Conservation (phyloP, 1,140 invertebrate genomes). For the Rhysida immarginata region DNA sequence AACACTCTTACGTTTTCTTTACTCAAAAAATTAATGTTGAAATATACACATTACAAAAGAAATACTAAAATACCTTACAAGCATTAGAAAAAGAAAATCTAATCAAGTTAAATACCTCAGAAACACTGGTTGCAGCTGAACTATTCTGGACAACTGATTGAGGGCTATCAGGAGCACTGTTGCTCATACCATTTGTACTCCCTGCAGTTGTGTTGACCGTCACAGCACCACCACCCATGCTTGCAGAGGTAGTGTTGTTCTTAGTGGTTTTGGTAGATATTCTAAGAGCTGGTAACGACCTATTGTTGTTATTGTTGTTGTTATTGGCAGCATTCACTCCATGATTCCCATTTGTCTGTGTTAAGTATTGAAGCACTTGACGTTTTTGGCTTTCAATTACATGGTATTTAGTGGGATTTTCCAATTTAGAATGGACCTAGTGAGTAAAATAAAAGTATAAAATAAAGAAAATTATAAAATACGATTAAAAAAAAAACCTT, state of each 20-base stretch:
- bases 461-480: slow-evolving; percentile 33
- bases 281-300: too few relatives aligned
- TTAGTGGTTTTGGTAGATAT: slow-evolving; percentile 16
- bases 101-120: too few relatives aligned
- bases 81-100: too few relatives aligned
- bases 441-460: slow-evolving; percentile 47
- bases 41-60: too few relatives aligned
- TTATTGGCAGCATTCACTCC: too few relatives aligned
- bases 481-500: too few relatives aligned
- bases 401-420: slow-evolving; percentile 82
- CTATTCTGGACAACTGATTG: slow-evolving; percentile 21
- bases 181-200: slow-evolving; percentile 16
- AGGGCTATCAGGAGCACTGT: slow-evolving; percentile 24
- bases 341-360: too few relatives aligned
- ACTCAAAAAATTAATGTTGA: too few relatives aligned
- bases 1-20: too few relatives aligned
- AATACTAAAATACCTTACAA: too few relatives aligned
- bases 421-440: slow-evolving; percentile 61
- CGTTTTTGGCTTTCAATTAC: slow-evolving; percentile 76
- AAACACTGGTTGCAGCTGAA: slow-evolving; percentile 18
- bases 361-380: slow-evolving; percentile 66
- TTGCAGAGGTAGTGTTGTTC: slow-evolving; percentile 3
- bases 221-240: background rate
- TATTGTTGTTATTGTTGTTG: too few relatives aligned
- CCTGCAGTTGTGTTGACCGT: background rate